phyloP scores from a whole-genome alignment of 2,113 vertebrate species.

The Brachyhypopomus occidentalis region DNA sequence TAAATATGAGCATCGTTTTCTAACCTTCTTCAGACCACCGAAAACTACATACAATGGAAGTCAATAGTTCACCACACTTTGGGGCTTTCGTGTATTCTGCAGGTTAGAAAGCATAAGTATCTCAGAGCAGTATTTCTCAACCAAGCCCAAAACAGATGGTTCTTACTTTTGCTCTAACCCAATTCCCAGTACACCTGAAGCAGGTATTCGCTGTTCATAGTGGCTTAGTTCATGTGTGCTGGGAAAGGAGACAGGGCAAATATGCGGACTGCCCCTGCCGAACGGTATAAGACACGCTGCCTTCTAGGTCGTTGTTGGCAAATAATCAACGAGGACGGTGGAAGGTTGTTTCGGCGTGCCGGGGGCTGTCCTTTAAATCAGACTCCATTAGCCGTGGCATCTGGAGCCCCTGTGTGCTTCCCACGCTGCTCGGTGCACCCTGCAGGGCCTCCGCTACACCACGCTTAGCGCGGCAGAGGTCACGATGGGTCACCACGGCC shows the following conservation, averaged over 20 bases:
- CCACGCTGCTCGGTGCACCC: slow-evolving; percentile 37
- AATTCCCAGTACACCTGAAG: no score
- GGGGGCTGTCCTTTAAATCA: slow-evolving; percentile 50
- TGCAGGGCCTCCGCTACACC: slow-evolving; percentile 26
- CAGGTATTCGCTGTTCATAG: no score
- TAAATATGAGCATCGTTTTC: background rate
- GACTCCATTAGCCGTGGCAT: slow-evolving; percentile 47
- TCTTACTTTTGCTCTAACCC: no score
- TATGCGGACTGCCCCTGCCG: no score
- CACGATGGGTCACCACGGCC: slow-evolving; percentile 16
- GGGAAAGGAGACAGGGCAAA: no score
- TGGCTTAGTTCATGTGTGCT: no score
- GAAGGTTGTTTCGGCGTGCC: slow-evolving; percentile 5
- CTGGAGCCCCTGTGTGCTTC: slow-evolving; percentile 42
- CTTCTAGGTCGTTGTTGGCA: slow-evolving; percentile 7
- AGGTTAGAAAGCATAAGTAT: background rate
- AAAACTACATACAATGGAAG: background rate
- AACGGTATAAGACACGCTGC: background rate
- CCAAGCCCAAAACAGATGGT: no score
- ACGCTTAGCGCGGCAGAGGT: slow-evolving; percentile 46
- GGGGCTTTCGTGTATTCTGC: background rate
- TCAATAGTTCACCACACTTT: no score
- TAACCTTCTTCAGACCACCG: no score
- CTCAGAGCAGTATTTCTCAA: no score
- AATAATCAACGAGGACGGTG: slow-evolving; percentile 16